These are phyloP conservation scores for Epinotia brunnichana DNA, from an alignment of 2,888 invertebrate species.

Conservation along the genomic window DNA sequence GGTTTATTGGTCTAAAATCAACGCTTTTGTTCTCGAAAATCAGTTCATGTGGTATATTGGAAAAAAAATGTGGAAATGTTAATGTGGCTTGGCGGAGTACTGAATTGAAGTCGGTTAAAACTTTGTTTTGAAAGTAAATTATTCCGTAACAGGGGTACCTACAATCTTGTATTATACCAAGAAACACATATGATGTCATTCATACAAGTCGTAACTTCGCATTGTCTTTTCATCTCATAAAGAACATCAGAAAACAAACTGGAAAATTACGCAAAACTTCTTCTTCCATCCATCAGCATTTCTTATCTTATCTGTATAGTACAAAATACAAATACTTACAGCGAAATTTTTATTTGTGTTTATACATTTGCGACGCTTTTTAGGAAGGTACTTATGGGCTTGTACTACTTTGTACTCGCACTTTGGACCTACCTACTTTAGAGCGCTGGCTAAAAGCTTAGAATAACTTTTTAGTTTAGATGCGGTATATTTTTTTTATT, in stretches of 20 bases:
- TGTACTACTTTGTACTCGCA: conserved; percentile 8
- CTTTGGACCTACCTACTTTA: conserved; percentile 8
- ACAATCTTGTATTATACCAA: no score
- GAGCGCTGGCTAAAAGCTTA: conserved; percentile 31
- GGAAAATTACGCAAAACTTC: conserved; percentile 10
- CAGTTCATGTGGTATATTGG: no score
- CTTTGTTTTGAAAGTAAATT: no score
- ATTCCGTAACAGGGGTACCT: no score
- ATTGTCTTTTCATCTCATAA: neutral
- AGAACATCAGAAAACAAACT: neutral
- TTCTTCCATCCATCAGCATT: conserved; percentile 16
- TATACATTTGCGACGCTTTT: conserved; percentile 15
- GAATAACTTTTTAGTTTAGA: conserved; percentile 19
- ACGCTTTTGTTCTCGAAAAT: no score
- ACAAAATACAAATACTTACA: no score
- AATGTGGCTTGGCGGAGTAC: no score
- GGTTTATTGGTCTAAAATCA: no score
- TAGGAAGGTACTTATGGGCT: no score
- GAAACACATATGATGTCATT: no score
- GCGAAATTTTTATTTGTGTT: conserved; percentile 21
- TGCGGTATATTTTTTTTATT: neutral
- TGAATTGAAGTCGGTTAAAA: no score
- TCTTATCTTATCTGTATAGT: conserved; percentile 10
- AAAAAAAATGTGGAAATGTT: no score
- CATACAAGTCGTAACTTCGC: neutral